phyloP scores from a whole-genome alignment of 2,113 vertebrate genomes.

The Speoplatyrhinus poulsoni region DNA sequence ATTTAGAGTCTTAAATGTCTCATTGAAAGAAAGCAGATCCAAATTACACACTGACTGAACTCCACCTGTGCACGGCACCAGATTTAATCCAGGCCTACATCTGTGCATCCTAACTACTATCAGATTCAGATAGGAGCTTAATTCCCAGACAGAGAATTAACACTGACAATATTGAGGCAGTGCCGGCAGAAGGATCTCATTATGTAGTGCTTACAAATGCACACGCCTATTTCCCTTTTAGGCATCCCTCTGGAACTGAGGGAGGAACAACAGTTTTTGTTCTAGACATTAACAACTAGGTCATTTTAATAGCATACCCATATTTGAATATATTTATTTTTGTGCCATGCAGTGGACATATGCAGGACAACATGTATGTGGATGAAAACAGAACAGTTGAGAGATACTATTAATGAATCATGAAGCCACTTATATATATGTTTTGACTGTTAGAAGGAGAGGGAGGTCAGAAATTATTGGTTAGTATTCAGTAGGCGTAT shows the following conservation, averaged over 20 bases:
- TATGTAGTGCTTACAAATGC: constrained; percentile 22
- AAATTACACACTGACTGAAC: constrained; percentile 23
- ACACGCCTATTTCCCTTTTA: constrained; percentile 20
- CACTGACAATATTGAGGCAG: constrained; percentile 17
- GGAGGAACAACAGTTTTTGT: constrained; percentile 8
- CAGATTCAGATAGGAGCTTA: neutral
- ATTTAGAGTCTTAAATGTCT: constrained; percentile 9
- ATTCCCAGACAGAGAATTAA: neutral
- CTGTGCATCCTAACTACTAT: constrained; percentile 1
- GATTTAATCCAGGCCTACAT: constrained; percentile 1
- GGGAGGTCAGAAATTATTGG: too few species aligned
- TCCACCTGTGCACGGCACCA: constrained; percentile 17
- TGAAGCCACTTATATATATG: neutral
- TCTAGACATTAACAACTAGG: constrained; percentile 25
- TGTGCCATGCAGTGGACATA: constrained; percentile 21
- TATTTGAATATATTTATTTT: constrained; percentile 23
- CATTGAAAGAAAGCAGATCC: constrained; percentile 9
- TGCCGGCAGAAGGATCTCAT: constrained; percentile 27
- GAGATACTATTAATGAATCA: constrained; percentile 2
- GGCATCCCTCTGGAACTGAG: constrained; percentile 9
- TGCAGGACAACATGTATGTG: constrained; percentile 8
- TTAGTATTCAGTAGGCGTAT: too few species aligned
- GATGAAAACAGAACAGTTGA: constrained; percentile 11
- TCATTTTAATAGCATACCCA: constrained; percentile 34
- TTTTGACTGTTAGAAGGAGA: neutral